A percentile compares a stretch with the other conserved stretches of the same genome.
Conservation (phyloP, 2,888 invertebrate species). For the Andrena bucephala region DNA sequence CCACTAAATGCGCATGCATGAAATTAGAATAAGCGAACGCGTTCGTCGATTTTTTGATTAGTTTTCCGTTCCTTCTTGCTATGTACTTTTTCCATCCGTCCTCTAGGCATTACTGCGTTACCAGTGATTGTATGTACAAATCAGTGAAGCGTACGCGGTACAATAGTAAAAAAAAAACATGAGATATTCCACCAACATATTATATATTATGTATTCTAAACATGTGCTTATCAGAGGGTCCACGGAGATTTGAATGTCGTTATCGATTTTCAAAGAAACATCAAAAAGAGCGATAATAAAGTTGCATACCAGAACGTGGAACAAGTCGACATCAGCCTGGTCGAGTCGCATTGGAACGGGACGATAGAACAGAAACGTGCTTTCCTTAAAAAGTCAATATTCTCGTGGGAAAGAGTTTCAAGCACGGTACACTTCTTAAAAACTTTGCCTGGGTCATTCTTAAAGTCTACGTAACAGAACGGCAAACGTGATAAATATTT, state of each 20-base stretch:
- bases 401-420: conserved; percentile 25
- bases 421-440: conserved; percentile 16
- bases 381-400: conserved; percentile 10
- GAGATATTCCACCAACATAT: conserved; percentile 24
- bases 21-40: conserved; percentile 68
- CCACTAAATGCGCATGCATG: conserved; percentile 71
- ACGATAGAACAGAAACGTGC: conserved; percentile 62
- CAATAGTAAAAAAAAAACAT: conserved; percentile 47
- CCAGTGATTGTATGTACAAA: conserved; percentile 52
- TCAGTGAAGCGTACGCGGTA: conserved; percentile 51
- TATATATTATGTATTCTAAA: conserved; percentile 11
- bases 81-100: not conserved
- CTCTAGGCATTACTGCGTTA: conserved; percentile 38
- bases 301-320: conserved; percentile 43
- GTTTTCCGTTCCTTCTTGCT: conserved; percentile 12
- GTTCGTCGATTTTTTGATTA: conserved; percentile 47
- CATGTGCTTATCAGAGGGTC: conserved; percentile 23
- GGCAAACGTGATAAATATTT: conserved; percentile 75
- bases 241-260: not conserved
- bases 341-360: conserved; percentile 74
- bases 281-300: conserved; percentile 8
- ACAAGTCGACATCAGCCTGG: conserved; percentile 42
- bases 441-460: conserved; percentile 57
- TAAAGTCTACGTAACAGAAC: conserved; percentile 74
- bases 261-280: conserved; percentile 23